phyloP scores from a whole-genome alignment of 2,113 vertebrate genomes.

The Myxocyprinus asiaticus region DNA sequence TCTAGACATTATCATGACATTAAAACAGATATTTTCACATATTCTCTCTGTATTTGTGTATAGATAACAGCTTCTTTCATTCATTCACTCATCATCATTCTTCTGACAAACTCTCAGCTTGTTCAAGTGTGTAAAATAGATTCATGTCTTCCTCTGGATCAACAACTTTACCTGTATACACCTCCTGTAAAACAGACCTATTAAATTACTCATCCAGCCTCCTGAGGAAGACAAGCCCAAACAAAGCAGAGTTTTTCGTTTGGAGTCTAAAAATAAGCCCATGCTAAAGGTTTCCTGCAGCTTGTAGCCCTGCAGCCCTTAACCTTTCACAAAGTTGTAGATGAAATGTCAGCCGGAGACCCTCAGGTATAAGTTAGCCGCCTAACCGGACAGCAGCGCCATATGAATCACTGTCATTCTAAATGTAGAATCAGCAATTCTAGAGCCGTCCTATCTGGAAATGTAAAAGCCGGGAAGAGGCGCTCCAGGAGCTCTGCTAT shows the following conservation, averaged over 20 bases:
- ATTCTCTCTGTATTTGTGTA: too few species aligned
- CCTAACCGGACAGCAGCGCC: conserved; percentile 53
- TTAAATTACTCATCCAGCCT: conserved; percentile 34
- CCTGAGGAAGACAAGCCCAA: conserved; percentile 29
- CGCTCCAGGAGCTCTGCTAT: conserved; percentile 69
- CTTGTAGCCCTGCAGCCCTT: conserved; percentile 57
- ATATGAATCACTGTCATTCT: conserved; percentile 79
- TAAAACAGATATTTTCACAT: too few species aligned
- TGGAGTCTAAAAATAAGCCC: conserved; percentile 61
- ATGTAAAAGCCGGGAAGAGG: conserved; percentile 56
- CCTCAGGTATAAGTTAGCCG: conserved; percentile 67
- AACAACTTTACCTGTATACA: conserved; percentile 24
- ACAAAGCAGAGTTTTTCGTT: conserved; percentile 41
- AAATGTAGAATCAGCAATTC: conserved; percentile 78
- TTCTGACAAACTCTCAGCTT: too few species aligned
- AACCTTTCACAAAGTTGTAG: conserved; percentile 71
- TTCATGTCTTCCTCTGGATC: conserved; percentile 1
- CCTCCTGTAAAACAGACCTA: conserved; percentile 23
- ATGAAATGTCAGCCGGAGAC: conserved; percentile 63
- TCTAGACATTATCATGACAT: too few species aligned
- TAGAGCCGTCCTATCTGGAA: conserved; percentile 62
- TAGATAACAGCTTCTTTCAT: too few species aligned
- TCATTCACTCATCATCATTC: too few species aligned
- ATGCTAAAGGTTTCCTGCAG: conserved; percentile 55
- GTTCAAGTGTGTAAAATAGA: background rate